phyloP scores from a whole-genome alignment of 1,140 invertebrate species.

The Penaeus indicus region DNA sequence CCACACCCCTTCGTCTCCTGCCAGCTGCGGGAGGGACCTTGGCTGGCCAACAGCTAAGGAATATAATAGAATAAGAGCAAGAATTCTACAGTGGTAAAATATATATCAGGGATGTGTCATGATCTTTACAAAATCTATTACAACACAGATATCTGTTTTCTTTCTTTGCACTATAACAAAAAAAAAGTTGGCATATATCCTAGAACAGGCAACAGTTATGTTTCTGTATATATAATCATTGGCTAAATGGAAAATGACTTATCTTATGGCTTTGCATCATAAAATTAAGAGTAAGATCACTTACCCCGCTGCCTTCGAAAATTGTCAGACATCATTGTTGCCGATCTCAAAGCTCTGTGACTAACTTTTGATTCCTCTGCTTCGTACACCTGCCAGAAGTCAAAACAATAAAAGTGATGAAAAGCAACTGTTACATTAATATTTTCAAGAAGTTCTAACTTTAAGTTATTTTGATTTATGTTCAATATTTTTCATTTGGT shows the following conservation, averaged over 20 bases:
- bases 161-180: too few relatives aligned
- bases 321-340: slow-evolving; percentile 44
- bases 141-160: too few relatives aligned
- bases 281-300: not conserved
- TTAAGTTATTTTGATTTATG: not conserved
- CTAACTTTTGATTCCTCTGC: slow-evolving; percentile 51
- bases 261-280: too few relatives aligned
- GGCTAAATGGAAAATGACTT: too few relatives aligned
- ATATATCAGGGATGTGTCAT: not conserved
- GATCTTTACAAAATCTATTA: too few relatives aligned
- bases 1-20: slow-evolving; percentile 43
- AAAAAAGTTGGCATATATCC: too few relatives aligned
- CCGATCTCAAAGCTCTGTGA: slow-evolving; percentile 50
- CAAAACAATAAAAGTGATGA: not conserved
- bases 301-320: slow-evolving; percentile 44
- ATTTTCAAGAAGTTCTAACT: not conserved
- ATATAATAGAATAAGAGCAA: not conserved
- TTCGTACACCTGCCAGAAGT: slow-evolving; percentile 33
- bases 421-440: too few relatives aligned
- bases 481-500: not conserved
- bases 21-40: slow-evolving; percentile 38
- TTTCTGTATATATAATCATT: too few relatives aligned
- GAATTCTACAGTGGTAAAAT: not conserved
- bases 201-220: too few relatives aligned
- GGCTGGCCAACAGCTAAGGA: slow-evolving; percentile 48